These are phyloP conservation scores for Microvelia longipes DNA, from an alignment of 1,140 invertebrate genomes.

Conservation along the genomic window DNA sequence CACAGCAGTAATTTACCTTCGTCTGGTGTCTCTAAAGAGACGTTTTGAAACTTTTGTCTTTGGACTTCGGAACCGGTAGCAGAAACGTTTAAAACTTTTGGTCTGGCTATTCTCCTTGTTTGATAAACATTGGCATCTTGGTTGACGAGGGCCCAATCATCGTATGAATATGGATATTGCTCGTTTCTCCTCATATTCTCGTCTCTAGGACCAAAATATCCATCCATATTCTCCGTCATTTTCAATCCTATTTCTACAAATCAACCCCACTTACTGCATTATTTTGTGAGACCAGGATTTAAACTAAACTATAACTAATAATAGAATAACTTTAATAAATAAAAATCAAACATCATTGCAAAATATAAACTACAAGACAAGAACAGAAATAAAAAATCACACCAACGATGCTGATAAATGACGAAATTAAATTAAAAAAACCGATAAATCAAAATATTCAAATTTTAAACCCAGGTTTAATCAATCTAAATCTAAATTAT, in stretches of 20 bases:
- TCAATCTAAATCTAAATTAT: no score
- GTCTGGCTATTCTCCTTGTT: neutral
- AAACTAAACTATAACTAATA: neutral
- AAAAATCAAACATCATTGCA: no score
- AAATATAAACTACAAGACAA: no score
- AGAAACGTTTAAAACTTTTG: conserved; percentile 7
- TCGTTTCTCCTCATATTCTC: neutral
- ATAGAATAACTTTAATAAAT: no score
- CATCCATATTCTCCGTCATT: conserved; percentile 19
- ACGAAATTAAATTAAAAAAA: no score
- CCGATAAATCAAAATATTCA: no score
- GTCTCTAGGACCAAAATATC: conserved; percentile 16
- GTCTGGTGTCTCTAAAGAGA: neutral
- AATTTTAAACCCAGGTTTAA: no score
- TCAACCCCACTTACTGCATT: no score
- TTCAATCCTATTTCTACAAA: neutral
- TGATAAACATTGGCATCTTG: conserved; percentile 7
- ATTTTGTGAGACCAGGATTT: neutral
- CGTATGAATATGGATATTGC: neutral
- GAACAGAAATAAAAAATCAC: no score
- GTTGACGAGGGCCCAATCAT: conserved; percentile 2
- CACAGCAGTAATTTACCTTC: neutral
- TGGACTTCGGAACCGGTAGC: neutral
- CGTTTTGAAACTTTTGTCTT: neutral
- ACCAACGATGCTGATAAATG: no score